These are phyloP conservation scores for Cremastobaeus sp. DNA, from an alignment of 2,888 invertebrate species.

Conservation along the genomic window DNA sequence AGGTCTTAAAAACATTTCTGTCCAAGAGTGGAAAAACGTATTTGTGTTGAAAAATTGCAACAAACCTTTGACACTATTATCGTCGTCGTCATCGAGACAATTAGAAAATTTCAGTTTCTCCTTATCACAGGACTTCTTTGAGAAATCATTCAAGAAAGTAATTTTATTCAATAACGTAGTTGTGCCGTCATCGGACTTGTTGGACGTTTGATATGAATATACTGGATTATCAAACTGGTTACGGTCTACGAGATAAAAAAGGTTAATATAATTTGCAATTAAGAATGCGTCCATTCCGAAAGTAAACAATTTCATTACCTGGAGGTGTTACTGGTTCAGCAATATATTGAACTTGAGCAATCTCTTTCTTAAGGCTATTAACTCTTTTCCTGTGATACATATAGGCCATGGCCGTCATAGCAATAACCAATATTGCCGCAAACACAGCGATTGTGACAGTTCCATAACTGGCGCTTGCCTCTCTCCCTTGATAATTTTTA, in stretches of 20 bases:
- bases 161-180: slow-evolving; percentile 78
- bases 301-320: too few species aligned
- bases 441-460: slow-evolving; percentile 81
- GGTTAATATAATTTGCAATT: background rate
- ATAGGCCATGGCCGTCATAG: slow-evolving; percentile 83
- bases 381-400: slow-evolving; percentile 90
- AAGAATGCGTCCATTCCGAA: too few species aligned
- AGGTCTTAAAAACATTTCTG: too few species aligned
- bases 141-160: slow-evolving; percentile 75
- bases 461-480: slow-evolving; percentile 73
- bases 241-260: slow-evolving; percentile 81
- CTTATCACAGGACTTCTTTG: slow-evolving; percentile 71
- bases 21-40: too few species aligned
- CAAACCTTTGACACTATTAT: slow-evolving; percentile 78
- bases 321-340: slow-evolving; percentile 85
- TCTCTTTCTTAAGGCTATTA: slow-evolving; percentile 89
- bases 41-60: background rate
- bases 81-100: slow-evolving; percentile 79
- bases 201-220: slow-evolving; percentile 84
- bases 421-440: slow-evolving; percentile 84
- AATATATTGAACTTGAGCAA: slow-evolving; percentile 92
- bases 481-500: slow-evolving; percentile 70
- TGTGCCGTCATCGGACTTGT: slow-evolving; percentile 75
- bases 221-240: slow-evolving; percentile 96
- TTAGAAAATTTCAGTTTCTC: slow-evolving; percentile 71